Base-by-base conservation (phyloP, 2,797 vertebrate genomes). In the Catostomus latipinnis region DNA sequence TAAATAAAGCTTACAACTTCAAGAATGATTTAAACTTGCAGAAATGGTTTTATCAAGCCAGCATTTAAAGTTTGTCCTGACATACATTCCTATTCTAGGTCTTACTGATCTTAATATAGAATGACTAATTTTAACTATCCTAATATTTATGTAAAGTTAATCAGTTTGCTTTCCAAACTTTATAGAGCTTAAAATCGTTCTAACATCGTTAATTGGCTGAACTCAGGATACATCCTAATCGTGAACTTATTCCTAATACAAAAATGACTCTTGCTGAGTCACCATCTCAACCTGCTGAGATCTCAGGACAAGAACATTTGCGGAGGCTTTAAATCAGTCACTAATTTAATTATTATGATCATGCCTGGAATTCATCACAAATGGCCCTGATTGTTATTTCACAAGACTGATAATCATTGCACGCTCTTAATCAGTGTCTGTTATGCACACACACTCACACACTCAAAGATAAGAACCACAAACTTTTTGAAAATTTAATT, bases 401-500 rank as follows among this genome's bases (percentile, higher is more conserved):
- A 65, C 58, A 80, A 73, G 48, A 18, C 62, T 60, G 62, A 61
- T 79, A 62, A 80, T 77, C 50, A 60, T 62, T 56, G 18, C 43
- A 1, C 50, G 16, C 58, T 61, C 52, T 52, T 71, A 72, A 75
- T 81, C 58, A 49, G 34, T 52, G 54, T 72, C 45, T 62, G 43
- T 76, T 50, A 67, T 58, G 74, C 52, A 12, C n/a, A 14, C 54
- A 62, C 63, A 69, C 58, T 14, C 76, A 70, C 57, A 8, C 57
- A 62, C 65, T 53, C 61, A 60, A 16, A 60, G 52, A 71, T 63
- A 60, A 63, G 60, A 53, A n/a, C 10, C 49, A 67, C 75, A 84
- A 82, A 82, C 76, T 80, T 76, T 82, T 62, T 72, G 61, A 79
- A 84, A 76, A 79, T 84, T 68, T 68, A 70, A 73, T 80, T 82